Base-by-base conservation (phyloP, 2,888 invertebrate species). In the Drosophila picticornis region DNA sequence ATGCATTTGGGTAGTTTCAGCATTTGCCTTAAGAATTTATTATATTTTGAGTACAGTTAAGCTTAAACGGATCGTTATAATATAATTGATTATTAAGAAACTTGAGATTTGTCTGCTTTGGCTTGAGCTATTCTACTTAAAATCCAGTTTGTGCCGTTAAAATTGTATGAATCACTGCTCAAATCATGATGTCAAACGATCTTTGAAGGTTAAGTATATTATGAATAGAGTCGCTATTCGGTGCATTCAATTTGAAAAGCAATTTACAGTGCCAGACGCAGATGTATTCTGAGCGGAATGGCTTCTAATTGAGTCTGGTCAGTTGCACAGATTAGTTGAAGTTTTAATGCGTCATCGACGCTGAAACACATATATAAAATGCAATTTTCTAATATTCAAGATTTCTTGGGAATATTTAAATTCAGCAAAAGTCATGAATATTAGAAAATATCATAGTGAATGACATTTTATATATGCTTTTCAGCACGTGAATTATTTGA, bases 291-390 rank as follows among this genome's bases (percentile, higher is more conserved):
- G 27, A 27, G 27, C 6, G 27, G 19, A 55, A 36, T 9, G 1
- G 5, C 0, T 11, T n/a, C 2, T n/a, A 34, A n/a, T 64, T 64
- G 27, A 19, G 51, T 40, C 19, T 13, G 51, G 40, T 62, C 62
- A 60, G 62, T 46, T 29, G 2, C 16, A 2, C 2, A 27, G 29
- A 29, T 16, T 22, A 11, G 10, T 29, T 51, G 1, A 52, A 11
- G 7, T 22, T 13, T 13, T 2, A 27, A 29, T 19, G 27, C 2
- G 2, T 10, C 5, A 27, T 19, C 2, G 1, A 10, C 16, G 10
- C 48, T 48, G 9, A 13, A 11, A 38, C 13, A 10, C 13, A 46
- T 16, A 10, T 29, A 29, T 50, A 3, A 10, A 43, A 2, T 43
- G 5, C 9, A 2, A 9, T 19, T 19, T 27, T 27, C 11, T 4